Base-by-base conservation (phyloP, 1,140 invertebrate species). In the Gonioctena quinquepunctata region DNA sequence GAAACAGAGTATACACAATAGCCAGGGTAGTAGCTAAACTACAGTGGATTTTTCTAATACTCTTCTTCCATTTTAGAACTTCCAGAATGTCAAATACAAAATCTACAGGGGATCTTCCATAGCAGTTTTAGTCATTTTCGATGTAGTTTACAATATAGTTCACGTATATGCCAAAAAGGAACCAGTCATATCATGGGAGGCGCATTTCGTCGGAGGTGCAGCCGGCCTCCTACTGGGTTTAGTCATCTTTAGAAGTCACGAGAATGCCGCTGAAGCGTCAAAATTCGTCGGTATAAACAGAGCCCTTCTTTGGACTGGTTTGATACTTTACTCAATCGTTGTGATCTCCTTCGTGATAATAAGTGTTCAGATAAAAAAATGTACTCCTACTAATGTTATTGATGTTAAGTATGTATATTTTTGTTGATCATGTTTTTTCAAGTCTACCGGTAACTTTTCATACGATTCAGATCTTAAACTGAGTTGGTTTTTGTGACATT, bases 161-260 rank as follows among this genome's bases (percentile, higher is more conserved):
- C 87, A 82, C 77, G 83, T 67, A 77, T 83, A 49, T 78, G 78
- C 67, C 50, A 85, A 57, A 70, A 84, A 64, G 76, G 86, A 79
- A 82, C 86, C 87, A 0, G 82, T 85, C 16, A 89, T 92, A 26
- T 90, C 92, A 28, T 93, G 95, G 88, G 89, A 92, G 4, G 93
- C 94, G 0, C 85, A 83, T 69, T 82, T 92, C 21, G 90, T 91
- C 19, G 95, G 95, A 6, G 94, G 93, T 0, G 73, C 93, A 0
- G 88, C 90, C 2, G 95, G 95, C 1, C 82, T 96, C 0, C 85
- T 94, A 1, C 78, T 95, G n/a, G 94, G 93, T 0, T 88, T 96
- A 27, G 83, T 94, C 2, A 84, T 94, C 1, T 92, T 73, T 22
- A 70, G 68, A 65, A 66, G 64, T 19, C 11, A 76, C 23, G 22